Evolutionary conservation across 2,113 vertebrate species (phyloP).

Genomic region (Ptilonorhynchus violaceus): DNA sequence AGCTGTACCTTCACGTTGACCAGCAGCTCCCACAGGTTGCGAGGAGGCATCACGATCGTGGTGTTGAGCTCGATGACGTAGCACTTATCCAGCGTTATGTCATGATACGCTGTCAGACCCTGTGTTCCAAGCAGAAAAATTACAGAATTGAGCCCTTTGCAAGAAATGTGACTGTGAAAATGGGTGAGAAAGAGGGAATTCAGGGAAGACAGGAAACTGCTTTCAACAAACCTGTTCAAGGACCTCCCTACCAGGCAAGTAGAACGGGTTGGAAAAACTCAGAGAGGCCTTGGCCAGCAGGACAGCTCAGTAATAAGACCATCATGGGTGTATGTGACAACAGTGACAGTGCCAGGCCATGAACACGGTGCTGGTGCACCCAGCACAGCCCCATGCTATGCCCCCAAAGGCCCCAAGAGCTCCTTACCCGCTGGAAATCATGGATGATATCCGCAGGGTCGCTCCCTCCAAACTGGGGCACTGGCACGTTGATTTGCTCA

Average conservation of each 20-base stretch:
- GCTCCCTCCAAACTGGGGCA: constrained; percentile 86
- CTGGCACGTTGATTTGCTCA: constrained; percentile 87
- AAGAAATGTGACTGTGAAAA: not conserved
- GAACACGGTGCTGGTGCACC: not conserved
- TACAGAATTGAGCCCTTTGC: not conserved
- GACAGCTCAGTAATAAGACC: not conserved
- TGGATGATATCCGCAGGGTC: constrained; percentile 95
- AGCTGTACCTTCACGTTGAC: constrained; percentile 86
- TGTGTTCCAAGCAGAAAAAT: constrained; percentile 42
- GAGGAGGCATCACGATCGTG: constrained; percentile 90
- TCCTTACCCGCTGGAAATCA: constrained; percentile 89
- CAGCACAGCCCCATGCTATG: not conserved
- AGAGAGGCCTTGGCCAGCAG: not conserved
- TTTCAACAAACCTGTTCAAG: not conserved
- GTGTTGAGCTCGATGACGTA: constrained; percentile 94
- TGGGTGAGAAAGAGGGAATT: not conserved
- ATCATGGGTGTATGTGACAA: fast-evolving
- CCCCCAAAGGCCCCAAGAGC: not conserved
- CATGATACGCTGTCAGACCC: constrained; percentile 93
- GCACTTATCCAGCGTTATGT: constrained; percentile 92
- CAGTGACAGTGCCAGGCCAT: fast-evolving
- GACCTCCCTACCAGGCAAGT: not conserved
- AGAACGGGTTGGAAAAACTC: not conserved
- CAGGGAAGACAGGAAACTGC: not conserved
- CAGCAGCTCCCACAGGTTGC: constrained; percentile 93